Percentiles rank a stretch among this genome's conserved stretches.
phyloP scores from a whole-genome alignment of 2,797 vertebrate species.

The Acipenser transmontanus region DNA sequence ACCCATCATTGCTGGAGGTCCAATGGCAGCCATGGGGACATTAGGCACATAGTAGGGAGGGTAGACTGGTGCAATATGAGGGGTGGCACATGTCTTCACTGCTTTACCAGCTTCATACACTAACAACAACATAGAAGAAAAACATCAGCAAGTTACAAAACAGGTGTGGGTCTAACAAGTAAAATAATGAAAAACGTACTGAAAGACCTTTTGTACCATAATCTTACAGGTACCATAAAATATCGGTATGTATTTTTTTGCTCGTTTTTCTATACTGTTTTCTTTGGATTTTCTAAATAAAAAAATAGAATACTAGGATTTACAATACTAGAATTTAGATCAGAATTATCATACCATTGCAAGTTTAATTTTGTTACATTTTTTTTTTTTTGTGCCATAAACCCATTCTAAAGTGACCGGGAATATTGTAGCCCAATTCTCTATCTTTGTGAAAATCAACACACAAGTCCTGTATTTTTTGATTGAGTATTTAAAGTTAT shows the following conservation, averaged over 20 bases:
- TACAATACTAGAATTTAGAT: too few relatives aligned
- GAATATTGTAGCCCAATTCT: too few relatives aligned
- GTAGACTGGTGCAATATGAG: slow-evolving; percentile 70
- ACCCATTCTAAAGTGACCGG: too few relatives aligned
- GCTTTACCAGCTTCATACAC: slow-evolving; percentile 93
- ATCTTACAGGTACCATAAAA: background rate
- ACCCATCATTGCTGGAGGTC: slow-evolving; percentile 69
- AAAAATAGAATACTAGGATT: background rate
- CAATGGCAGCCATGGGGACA: slow-evolving; percentile 70
- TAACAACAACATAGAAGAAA: slow-evolving; percentile 30
- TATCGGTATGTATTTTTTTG: background rate
- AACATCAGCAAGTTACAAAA: too few relatives aligned
- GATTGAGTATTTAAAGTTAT: too few relatives aligned
- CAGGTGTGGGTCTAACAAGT: too few relatives aligned
- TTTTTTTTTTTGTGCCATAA: too few relatives aligned
- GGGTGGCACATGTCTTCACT: slow-evolving; percentile 69
- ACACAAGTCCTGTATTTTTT: too few relatives aligned
- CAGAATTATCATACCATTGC: too few relatives aligned
- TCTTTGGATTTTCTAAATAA: background rate
- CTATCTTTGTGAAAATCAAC: too few relatives aligned
- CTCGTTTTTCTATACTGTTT: background rate
- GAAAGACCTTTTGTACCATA: background rate
- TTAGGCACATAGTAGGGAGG: slow-evolving; percentile 85
- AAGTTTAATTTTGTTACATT: too few relatives aligned
- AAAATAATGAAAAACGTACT: background rate